A percentile compares a stretch with the other conserved stretches of the same genome.
phyloP scores from a whole-genome alignment of 2,113 vertebrate genomes.

The Brienomyrus longianalis region DNA sequence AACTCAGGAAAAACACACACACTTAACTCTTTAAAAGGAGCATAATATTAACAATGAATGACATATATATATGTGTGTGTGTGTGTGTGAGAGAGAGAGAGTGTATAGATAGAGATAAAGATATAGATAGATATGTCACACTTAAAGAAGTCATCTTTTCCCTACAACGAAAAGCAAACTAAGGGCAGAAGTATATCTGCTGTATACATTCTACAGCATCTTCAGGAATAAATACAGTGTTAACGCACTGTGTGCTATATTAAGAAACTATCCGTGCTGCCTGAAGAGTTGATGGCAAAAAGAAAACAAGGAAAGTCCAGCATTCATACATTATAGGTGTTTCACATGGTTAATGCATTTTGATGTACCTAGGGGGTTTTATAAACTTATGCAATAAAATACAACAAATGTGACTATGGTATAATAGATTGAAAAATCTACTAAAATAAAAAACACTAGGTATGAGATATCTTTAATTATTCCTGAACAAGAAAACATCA shows the following conservation, averaged over 20 bases:
- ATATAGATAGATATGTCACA: neutral
- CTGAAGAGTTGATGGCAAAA: neutral
- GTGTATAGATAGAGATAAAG: too few species aligned
- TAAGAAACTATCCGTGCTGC: neutral
- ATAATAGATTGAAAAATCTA: neutral
- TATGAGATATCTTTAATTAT: neutral
- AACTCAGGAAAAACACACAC: constrained; percentile 37
- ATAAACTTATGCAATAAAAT: neutral
- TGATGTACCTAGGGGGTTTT: neutral
- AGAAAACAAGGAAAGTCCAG: neutral
- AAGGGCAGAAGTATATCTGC: neutral
- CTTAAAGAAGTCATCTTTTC: neutral
- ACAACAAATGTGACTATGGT: neutral
- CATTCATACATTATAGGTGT: neutral
- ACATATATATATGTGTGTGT: too few species aligned
- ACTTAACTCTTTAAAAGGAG: constrained; percentile 12
- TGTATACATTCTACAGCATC: neutral
- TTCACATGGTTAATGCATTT: neutral
- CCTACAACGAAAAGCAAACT: neutral
- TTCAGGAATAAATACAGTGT: neutral
- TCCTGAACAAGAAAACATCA: neutral
- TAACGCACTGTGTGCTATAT: neutral
- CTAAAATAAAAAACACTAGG: neutral
- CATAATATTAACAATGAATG: neutral
- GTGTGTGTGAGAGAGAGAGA: too few species aligned